Conservation (phyloP, 1,140 invertebrate species). For the Neotoxoptera formosana region DNA sequence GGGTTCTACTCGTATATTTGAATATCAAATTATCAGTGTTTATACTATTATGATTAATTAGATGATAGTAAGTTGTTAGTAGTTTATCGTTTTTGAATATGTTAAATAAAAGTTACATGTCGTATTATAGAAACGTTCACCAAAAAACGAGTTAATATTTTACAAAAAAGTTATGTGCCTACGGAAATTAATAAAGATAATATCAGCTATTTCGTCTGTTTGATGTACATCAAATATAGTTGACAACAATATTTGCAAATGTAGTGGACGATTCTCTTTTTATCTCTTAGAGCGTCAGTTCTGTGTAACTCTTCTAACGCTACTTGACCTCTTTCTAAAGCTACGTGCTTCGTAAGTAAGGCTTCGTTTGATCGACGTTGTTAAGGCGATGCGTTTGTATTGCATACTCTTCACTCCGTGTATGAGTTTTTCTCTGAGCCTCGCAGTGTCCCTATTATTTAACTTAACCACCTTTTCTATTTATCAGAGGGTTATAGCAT, state of each 20-base stretch:
- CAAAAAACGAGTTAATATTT: neutral
- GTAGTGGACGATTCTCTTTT: neutral
- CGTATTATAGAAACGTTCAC: neutral
- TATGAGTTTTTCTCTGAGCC: neutral
- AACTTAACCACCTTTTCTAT: neutral
- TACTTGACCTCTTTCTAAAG: conserved; percentile 53
- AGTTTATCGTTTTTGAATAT: neutral
- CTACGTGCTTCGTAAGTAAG: conserved; percentile 48
- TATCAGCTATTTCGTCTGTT: neutral
- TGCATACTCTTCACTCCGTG: conserved; percentile 4
- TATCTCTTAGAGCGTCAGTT: neutral
- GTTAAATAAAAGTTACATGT: neutral
- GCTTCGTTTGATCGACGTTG: conserved; percentile 56
- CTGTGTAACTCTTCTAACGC: conserved; percentile 14
- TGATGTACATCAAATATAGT: neutral
- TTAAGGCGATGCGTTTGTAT: conserved; percentile 43
- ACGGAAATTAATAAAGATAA: neutral
- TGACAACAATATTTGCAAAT: neutral
- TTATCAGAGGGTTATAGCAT: neutral
- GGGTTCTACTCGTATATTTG: neutral
- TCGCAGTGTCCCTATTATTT: neutral
- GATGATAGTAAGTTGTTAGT: neutral
- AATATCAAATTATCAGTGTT: neutral
- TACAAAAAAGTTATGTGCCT: neutral
- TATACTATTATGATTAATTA: neutral